Evolutionary conservation across 2,888 invertebrate species (phyloP), one percentile per base, ranked within the genome.

Genomic region (Amblyteles armatorius): DNA sequence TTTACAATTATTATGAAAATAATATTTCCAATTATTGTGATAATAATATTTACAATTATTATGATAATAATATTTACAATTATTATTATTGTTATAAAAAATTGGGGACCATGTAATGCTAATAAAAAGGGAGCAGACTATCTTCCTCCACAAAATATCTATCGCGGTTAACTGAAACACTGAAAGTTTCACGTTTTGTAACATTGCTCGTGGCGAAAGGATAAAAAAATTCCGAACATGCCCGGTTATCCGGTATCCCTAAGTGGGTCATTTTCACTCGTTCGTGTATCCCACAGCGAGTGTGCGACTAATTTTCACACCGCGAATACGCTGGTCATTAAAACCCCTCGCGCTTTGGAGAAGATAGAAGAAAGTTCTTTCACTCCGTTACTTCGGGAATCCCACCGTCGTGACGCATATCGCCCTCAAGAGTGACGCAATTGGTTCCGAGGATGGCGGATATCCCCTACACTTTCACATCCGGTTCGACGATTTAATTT

Each of bases 181-280:
- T 48, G n/a, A 16, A 13, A 55, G n/a, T 57, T 29, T 16, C 9
- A 63, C 29, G 29, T 65, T 71, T 77, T 65, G 82, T 76, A 36
- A 63, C 19, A 55, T 76, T 22, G 48, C 33, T 69, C 71, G 67
- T 33, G 72, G 77, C 69, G 76, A 82, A 77, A 81, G 68, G 52
- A 67, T 29, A 65, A 78, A 82, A 22, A 55, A 67, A 40, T n/a
- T 3, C 19, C 7, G 3, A 67, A 40, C 67, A 36, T 40, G 67
- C 7, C 19, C 67, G 67, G 67, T 67, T 67, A 40, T 67, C 67
- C 67, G 67, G 67, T 67, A 22, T 77, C 71, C 36, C 71, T 69
- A 82, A 77, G 77, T 82, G 77, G 82, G 82, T 82, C 82, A 82
- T 82, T 82, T 82, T 82, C 82, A 82, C 82, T 76, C 69, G 76